A percentile compares a stretch with the other conserved stretches of the same genome.
These are phyloP conservation scores for Phortica okadai DNA, from an alignment of 2,888 invertebrate genomes.

Conservation along the genomic window DNA sequence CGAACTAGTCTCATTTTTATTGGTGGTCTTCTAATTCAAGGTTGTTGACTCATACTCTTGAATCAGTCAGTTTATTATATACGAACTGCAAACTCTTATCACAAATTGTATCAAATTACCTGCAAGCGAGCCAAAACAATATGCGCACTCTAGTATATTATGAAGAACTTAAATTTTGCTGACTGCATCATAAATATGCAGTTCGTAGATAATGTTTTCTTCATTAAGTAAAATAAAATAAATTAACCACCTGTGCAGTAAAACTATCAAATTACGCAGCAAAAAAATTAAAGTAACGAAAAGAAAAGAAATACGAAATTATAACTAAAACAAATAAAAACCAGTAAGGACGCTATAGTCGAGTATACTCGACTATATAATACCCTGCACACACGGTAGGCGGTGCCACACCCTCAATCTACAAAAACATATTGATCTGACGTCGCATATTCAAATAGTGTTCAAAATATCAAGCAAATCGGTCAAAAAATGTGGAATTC, in stretches of 20 bases:
- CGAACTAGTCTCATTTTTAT: neutral
- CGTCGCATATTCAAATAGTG: too few relatives aligned
- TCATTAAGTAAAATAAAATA: neutral
- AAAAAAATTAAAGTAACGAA: constrained; percentile 4
- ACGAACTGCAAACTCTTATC: neutral
- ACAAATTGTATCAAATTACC: constrained; percentile 24
- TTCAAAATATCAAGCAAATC: too few relatives aligned
- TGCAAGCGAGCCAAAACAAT: neutral
- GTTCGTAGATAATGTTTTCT: neutral
- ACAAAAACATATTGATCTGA: too few relatives aligned
- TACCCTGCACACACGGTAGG: too few relatives aligned
- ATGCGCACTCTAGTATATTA: neutral
- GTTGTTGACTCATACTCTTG: neutral
- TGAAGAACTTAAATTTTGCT: constrained; percentile 1
- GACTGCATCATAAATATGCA: constrained; percentile 6
- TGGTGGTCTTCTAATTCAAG: neutral
- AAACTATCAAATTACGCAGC: constrained; percentile 13
- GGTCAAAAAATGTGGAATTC: too few relatives aligned
- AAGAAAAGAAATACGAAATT: neutral
- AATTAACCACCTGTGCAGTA: constrained; percentile 12
- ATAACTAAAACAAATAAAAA: constrained; percentile 5
- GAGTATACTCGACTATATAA: too few relatives aligned
- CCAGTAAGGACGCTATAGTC: too few relatives aligned
- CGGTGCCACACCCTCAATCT: too few relatives aligned
- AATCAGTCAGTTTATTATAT: neutral